Conservation (phyloP, 2,113 vertebrate genomes). For the Recurvirostra avosetta region DNA sequence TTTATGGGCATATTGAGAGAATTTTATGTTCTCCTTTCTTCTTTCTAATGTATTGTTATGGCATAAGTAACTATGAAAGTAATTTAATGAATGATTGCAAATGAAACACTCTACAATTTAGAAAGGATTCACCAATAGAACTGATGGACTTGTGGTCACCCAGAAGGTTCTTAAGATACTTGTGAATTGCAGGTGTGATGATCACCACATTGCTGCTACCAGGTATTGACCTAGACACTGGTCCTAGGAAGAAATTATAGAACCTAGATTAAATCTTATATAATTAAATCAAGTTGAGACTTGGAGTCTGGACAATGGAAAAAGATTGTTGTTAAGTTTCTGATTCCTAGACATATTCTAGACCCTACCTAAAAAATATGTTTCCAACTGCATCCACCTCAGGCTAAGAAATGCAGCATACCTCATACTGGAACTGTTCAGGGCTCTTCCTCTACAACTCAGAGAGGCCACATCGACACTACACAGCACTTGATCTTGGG, state of each 20-base stretch:
- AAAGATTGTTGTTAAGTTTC: neutral
- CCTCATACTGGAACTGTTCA: neutral
- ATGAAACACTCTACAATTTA: neutral
- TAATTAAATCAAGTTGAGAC: neutral
- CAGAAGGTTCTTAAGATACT: neutral
- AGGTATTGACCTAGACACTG: neutral
- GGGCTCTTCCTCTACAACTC: neutral
- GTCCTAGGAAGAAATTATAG: no score
- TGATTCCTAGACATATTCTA: neutral
- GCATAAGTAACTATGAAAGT: neutral
- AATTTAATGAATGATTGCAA: neutral
- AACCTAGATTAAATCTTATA: neutral
- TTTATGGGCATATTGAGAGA: neutral
- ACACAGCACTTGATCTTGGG: neutral
- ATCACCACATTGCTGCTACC: neutral
- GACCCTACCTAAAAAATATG: neutral
- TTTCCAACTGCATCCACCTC: neutral
- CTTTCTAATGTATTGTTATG: neutral
- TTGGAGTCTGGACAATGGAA: neutral
- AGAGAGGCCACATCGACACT: neutral
- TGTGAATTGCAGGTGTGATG: neutral
- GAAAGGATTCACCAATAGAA: neutral
- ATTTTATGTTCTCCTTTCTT: neutral
- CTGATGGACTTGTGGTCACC: neutral
- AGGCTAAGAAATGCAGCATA: neutral